These are phyloP conservation scores for Parasteatoda lunata DNA, from an alignment of 2,888 invertebrate species.

Conservation along the genomic window DNA sequence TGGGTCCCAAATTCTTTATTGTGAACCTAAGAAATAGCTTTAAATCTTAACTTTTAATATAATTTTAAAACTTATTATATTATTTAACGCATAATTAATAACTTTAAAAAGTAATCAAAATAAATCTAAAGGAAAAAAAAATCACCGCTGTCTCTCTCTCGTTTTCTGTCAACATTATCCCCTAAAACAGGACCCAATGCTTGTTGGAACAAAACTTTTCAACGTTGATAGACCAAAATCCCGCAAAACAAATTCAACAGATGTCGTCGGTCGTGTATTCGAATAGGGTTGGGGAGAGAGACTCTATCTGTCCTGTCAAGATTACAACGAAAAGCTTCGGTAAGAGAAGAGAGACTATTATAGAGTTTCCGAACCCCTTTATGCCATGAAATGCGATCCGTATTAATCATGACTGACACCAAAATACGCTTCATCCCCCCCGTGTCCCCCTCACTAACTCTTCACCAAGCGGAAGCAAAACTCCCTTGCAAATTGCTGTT, in stretches of 20 bases:
- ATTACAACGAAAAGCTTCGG: conserved; percentile 34
- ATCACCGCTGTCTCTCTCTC: background rate
- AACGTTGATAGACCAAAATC: background rate
- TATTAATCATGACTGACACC: conserved; percentile 66
- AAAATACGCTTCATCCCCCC: background rate
- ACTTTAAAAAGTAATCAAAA: background rate
- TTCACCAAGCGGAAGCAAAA: background rate
- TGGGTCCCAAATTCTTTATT: too few species aligned
- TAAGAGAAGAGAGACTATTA: conserved; percentile 25
- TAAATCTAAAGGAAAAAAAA: background rate
- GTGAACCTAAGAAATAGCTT: too few species aligned
- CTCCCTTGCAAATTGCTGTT: conserved; percentile 62
- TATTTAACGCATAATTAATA: background rate
- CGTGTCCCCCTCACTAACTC: background rate
- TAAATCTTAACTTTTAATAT: too few species aligned
- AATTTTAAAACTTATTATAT: background rate
- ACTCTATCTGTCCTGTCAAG: conserved; percentile 36
- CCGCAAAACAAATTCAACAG: conserved; percentile 39
- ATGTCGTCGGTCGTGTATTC: conserved; percentile 23
- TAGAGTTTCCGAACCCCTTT: conserved; percentile 18
- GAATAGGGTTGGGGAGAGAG: conserved; percentile 2
- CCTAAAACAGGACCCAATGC: background rate
- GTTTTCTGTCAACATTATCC: background rate
- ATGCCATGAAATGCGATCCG: conserved; percentile 45
- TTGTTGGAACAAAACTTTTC: background rate